Base-by-base conservation (phyloP, 2,888 invertebrate genomes). In the Biston stratarius region DNA sequence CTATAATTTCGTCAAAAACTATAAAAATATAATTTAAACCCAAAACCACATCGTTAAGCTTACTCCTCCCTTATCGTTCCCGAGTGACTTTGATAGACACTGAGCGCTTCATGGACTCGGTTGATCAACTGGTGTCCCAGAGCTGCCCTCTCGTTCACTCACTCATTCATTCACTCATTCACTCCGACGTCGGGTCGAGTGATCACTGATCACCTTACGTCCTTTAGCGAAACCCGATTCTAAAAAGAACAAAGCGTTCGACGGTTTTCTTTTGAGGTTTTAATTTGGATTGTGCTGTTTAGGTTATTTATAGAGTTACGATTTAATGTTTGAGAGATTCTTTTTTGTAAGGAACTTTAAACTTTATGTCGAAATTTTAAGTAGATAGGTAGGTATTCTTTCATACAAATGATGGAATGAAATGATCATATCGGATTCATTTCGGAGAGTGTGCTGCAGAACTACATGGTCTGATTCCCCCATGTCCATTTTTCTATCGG, bases 111-210 rank as follows among this genome's bases (percentile, higher is more conserved):
- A 90, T 84, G 67, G 53, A 58, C 48, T 57, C 62, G 86, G 83
- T 81, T 86, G 92, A 92, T 92, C 93, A 93, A 93, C 92, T 91
- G 90, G 92, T 92, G 93, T 90, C 89, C 89, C 88, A 83, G 70
- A 74, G 77, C 79, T 84, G 78, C 82, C 83, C 83, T 82, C 78
- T 85, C 87, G 81, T 80, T 85, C 87, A 85, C 79, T 85, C 87
- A 83, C 80, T 88, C 84, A 79, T 72, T 85, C 88, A 87, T 80
- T 86, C 89, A 86, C 61, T 87, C 88, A 84, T 83, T 86, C 85
- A 83, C 77, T 80, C 80, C 77, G 84, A 82, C 85, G 88, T 85
- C 90, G 89, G 86, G 84, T 87, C 88, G 90, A 90, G 90, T 92
- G 91, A 91, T 91, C 91, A 82, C 85, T 85, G 89, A 90, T 91